These are phyloP conservation scores for Triplophysa tibetana DNA, from an alignment of 2,113 vertebrate genomes.

Conservation along the genomic window DNA sequence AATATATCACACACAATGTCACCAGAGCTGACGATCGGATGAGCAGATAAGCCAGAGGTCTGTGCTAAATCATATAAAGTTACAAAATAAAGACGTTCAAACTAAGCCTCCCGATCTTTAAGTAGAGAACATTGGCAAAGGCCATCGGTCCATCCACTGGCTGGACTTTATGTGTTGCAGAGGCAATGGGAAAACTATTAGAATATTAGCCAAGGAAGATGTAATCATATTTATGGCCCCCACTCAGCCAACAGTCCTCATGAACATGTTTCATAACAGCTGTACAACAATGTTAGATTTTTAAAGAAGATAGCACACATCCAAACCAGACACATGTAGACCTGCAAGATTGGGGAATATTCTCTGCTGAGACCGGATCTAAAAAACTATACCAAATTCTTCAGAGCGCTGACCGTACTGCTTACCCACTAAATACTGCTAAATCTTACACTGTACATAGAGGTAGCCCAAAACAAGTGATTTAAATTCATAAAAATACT, in stretches of 20 bases:
- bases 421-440: background rate
- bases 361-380: conserved; percentile 10
- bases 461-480: background rate
- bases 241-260: conserved; percentile 21
- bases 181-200: conserved; percentile 29
- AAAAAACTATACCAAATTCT: conserved; percentile 40
- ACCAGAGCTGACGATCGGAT: conserved; percentile 15
- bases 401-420: background rate
- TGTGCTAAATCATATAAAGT: conserved; percentile 23
- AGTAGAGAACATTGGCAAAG: background rate
- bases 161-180: background rate
- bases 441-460: conserved; percentile 44
- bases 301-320: conserved; percentile 3
- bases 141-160: background rate
- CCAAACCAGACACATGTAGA: conserved; percentile 32
- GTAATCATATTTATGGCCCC: conserved; percentile 48
- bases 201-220: conserved; percentile 42
- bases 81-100: background rate
- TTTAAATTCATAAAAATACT: background rate
- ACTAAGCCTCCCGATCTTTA: background rate
- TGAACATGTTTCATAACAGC: conserved; percentile 47
- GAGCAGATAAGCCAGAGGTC: conserved; percentile 19
- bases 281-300: conserved; percentile 39
- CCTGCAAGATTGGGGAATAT: conserved; percentile 1
- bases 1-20: conserved; percentile 3